These are phyloP conservation scores for Orientallactaga sibirica DNA, from an alignment of 2,797 vertebrate species.

Conservation along the genomic window DNA sequence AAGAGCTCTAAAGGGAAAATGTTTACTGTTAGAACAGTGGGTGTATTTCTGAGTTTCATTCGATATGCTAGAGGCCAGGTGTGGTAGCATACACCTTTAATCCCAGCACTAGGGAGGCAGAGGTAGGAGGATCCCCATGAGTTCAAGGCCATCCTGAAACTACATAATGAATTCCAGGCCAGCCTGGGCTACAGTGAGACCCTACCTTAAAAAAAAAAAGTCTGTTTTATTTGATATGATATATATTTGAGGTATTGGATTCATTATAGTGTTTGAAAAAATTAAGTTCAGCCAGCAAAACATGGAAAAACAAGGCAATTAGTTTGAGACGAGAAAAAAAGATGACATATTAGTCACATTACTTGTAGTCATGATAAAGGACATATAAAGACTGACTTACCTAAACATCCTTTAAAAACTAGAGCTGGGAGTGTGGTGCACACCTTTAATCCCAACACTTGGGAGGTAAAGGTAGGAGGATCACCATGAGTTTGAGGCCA, in stretches of 20 bases:
- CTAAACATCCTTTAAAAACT: background rate
- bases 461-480: too few relatives aligned
- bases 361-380: background rate
- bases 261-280: background rate
- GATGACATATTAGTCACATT: background rate
- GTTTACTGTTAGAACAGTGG: background rate
- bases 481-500: too few relatives aligned
- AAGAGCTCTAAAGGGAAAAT: background rate
- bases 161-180: too few relatives aligned
- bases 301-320: constrained; percentile 13
- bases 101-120: too few relatives aligned
- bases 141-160: too few relatives aligned
- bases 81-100: too few relatives aligned
- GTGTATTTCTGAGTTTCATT: background rate
- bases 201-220: too few relatives aligned
- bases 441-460: too few relatives aligned
- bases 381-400: background rate
- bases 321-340: constrained; percentile 6
- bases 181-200: too few relatives aligned
- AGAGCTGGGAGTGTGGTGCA: too few relatives aligned
- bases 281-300: background rate
- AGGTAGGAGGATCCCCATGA: too few relatives aligned
- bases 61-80: background rate
- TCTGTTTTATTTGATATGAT: background rate
- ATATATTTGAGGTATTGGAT: background rate